Percentiles rank a stretch among this genome's conserved stretches.
Conservation (phyloP, 2,113 vertebrate genomes). For the Mesitornis unicolor region DNA sequence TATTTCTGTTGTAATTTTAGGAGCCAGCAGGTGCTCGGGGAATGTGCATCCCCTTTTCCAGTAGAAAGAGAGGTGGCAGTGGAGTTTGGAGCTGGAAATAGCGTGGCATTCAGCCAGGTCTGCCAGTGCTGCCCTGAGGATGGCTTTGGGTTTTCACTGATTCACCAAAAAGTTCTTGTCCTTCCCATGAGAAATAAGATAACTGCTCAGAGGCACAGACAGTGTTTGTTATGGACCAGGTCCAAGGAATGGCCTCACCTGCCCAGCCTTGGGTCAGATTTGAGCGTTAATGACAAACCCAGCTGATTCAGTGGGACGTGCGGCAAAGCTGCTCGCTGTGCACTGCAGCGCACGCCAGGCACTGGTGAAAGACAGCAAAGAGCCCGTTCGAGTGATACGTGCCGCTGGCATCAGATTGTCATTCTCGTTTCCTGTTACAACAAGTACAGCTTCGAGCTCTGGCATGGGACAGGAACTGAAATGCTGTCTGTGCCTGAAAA, state of each 20-base stretch:
- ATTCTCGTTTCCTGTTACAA: constrained; percentile 8
- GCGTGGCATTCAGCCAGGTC: accelerated
- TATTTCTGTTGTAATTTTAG: neutral
- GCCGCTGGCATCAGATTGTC: neutral
- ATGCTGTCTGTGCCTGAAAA: neutral
- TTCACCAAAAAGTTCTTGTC: neutral
- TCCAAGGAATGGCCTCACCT: neutral
- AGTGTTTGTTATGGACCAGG: neutral
- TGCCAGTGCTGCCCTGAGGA: neutral
- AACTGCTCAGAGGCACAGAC: neutral
- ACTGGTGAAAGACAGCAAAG: neutral
- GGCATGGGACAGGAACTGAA: neutral
- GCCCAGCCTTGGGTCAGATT: neutral
- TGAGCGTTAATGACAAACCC: neutral
- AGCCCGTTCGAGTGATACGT: neutral
- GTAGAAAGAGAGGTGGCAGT: neutral
- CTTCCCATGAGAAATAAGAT: accelerated
- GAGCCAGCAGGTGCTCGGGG: neutral
- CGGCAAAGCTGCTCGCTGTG: neutral
- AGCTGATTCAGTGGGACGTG: accelerated
- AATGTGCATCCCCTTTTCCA: neutral
- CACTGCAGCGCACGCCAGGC: accelerated
- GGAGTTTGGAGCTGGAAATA: neutral
- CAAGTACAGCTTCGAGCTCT: neutral
- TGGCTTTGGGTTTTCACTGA: neutral